Evolutionary conservation across 2,113 vertebrate species (phyloP), one percentile per base, ranked within the genome.

Genomic region (Chamaetylas fuelleborni): DNA sequence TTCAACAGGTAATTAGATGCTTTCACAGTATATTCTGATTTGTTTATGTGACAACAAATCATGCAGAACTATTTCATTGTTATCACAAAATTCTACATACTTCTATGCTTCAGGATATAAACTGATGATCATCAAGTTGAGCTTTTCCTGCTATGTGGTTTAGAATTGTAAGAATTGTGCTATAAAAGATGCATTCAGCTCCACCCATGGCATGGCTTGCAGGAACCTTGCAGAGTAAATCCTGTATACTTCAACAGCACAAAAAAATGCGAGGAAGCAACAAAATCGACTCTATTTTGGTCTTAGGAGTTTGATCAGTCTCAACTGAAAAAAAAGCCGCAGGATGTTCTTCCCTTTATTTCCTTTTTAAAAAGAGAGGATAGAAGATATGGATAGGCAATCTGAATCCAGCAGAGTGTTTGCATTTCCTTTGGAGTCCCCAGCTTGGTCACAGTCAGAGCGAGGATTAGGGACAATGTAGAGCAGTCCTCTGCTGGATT

Each of bases 21-120:
- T 94, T 82, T 40, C 83, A 77, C 83, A 77, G 7, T 43, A 29
- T 80, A 54, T 76, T 85, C 45, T 85, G 42, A 90, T 95, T 93
- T 88, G 76, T 91, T 97, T 91, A 29, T 64, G 23, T 77, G 77
- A 61, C 93, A 96, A 92, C 58, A 95, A 91, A 81, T 31, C 25
- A 69, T 0, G 0, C 26, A 85, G 43, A 76, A 45, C 19, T 79
- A 43, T 56, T 64, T 51, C 50, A 81, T 19, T 89, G n/a, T 85
- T 89, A 80, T 16, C 10, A 70, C 14, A 26, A 85, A 90, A 86
- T 57, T 92, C 66, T 25, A 64, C 34, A 22, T 53, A 4, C 4
- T 76, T 45, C 72, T 29, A 61, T 34, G 33, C 18, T 76, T 84
- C 19, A 85, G 33, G 17, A 5, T 47, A 28, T n/a, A 91, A 91